Percentiles rank a stretch among this genome's conserved stretches.
phyloP scores from a whole-genome alignment of 2,797 vertebrate species.

The Silurus aristotelis region DNA sequence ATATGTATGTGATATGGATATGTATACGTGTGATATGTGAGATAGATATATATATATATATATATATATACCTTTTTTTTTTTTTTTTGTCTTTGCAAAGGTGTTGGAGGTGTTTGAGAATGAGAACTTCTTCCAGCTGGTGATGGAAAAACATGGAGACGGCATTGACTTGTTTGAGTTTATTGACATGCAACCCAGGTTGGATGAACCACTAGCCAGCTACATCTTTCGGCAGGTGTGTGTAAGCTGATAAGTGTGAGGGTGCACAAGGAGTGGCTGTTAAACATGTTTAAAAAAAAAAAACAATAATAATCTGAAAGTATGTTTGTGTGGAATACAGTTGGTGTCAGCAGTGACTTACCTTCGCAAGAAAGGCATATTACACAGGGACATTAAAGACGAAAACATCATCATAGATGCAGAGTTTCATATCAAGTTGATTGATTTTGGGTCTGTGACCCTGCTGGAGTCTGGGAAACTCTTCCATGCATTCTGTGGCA shows the following conservation, averaged over 20 bases:
- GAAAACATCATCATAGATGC: slow-evolving; percentile 93
- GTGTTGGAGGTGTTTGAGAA: slow-evolving; percentile 93
- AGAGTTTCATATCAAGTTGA: slow-evolving; percentile 87
- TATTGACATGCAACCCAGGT: slow-evolving; percentile 85
- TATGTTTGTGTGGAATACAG: slow-evolving; percentile 64
- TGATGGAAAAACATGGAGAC: slow-evolving; percentile 95
- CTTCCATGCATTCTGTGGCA: slow-evolving; percentile 93
- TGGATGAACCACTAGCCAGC: slow-evolving; percentile 91
- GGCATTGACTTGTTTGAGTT: slow-evolving; percentile 94
- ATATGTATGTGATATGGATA: no score
- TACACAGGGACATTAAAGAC: slow-evolving; percentile 96
- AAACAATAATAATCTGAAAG: no score
- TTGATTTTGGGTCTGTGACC: slow-evolving; percentile 92
- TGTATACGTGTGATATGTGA: no score
- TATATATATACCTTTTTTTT: no score
- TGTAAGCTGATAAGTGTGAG: background rate
- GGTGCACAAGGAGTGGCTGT: background rate
- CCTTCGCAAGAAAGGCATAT: slow-evolving; percentile 78
- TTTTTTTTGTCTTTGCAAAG: slow-evolving; percentile 48
- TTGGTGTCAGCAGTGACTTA: slow-evolving; percentile 88
- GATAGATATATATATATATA: no score
- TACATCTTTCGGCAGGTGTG: slow-evolving; percentile 92
- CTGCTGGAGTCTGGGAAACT: slow-evolving; percentile 81
- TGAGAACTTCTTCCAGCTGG: slow-evolving; percentile 89
- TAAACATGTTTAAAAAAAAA: background rate